A percentile compares a stretch with the other conserved stretches of the same genome.
These are phyloP conservation scores for Fistularia commersonii DNA, from an alignment of 2,797 vertebrate species.

Conservation along the genomic window DNA sequence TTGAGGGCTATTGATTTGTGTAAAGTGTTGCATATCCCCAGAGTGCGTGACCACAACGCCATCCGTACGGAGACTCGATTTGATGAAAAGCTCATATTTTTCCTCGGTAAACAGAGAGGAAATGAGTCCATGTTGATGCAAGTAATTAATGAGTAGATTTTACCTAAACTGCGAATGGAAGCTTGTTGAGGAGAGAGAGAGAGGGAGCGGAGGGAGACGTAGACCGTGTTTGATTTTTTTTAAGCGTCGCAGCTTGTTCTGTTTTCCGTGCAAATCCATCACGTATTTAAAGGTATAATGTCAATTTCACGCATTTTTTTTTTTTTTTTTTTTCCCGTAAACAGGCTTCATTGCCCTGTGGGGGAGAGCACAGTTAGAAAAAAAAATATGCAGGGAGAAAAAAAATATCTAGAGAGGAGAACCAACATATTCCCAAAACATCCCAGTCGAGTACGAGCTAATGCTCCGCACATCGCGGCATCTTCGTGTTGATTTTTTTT, in stretches of 20 bases:
- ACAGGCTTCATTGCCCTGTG: conserved; percentile 64
- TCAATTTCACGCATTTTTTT: conserved; percentile 70
- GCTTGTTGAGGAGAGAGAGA: conserved; percentile 23
- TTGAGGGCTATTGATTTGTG: conserved; percentile 78
- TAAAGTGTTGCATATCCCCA: conserved; percentile 75
- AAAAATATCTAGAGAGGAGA: conserved; percentile 57
- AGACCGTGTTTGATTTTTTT: conserved; percentile 42
- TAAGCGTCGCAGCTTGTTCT: conserved; percentile 63
- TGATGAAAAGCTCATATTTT: conserved; percentile 10
- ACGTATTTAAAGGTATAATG: conserved; percentile 68
- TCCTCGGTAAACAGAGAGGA: conserved; percentile 3
- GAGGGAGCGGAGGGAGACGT: conserved; percentile 10
- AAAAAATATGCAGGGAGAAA: conserved; percentile 58
- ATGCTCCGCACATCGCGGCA: conserved; percentile 63
- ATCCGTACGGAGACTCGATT: conserved; percentile 34
- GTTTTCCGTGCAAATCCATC: conserved; percentile 64
- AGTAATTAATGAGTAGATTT: conserved; percentile 39
- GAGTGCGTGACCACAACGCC: conserved; percentile 60
- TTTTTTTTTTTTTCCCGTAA: conserved; percentile 22
- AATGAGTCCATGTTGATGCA: conserved; percentile 17
- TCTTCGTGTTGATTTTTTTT: conserved; percentile 58
- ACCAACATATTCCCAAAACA: conserved; percentile 66
- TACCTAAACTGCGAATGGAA: conserved; percentile 28
- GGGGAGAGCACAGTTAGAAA: conserved; percentile 61
- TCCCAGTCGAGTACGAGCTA: conserved; percentile 51